Conservation (phyloP, 2,888 invertebrate genomes). For the Carcina quercana region DNA sequence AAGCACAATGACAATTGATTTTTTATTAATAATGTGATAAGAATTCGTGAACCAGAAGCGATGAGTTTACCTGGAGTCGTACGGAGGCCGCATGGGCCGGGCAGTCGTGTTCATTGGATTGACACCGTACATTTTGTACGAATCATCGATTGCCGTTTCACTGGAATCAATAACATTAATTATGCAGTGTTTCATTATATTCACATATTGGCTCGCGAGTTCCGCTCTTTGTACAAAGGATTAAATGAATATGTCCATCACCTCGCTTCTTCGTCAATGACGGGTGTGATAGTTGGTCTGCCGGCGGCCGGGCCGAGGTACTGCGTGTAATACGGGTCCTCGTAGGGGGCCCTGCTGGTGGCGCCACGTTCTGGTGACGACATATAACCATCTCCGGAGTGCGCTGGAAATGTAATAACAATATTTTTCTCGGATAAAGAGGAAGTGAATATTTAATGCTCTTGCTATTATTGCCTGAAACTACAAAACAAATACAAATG, state of each 20-base stretch:
- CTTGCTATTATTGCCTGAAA: no score
- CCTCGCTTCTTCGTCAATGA: slow-evolving; percentile 94
- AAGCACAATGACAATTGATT: slow-evolving; percentile 4
- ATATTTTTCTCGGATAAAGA: no score
- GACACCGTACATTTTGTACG: slow-evolving; percentile 56
- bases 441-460: no score
- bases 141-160: slow-evolving; percentile 59
- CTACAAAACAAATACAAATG: no score
- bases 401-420: slow-evolving; percentile 28
- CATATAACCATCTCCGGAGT: slow-evolving; percentile 80
- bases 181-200: no score
- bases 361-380: slow-evolving; percentile 89
- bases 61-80: slow-evolving; percentile 60
- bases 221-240: no score
- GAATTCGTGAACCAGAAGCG: not conserved
- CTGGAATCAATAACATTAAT: no score
- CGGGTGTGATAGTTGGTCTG: slow-evolving; percentile 84
- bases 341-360: slow-evolving; percentile 79
- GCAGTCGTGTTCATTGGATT: slow-evolving; percentile 44
- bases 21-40: not conserved
- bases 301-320: slow-evolving; percentile 81
- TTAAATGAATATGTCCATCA: slow-evolving; percentile 34
- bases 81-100: slow-evolving; percentile 53
- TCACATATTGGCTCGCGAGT: no score
- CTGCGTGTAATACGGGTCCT: slow-evolving; percentile 91